These are phyloP conservation scores for Istiophorus platypterus DNA, from an alignment of 2,113 vertebrate species.

Conservation along the genomic window DNA sequence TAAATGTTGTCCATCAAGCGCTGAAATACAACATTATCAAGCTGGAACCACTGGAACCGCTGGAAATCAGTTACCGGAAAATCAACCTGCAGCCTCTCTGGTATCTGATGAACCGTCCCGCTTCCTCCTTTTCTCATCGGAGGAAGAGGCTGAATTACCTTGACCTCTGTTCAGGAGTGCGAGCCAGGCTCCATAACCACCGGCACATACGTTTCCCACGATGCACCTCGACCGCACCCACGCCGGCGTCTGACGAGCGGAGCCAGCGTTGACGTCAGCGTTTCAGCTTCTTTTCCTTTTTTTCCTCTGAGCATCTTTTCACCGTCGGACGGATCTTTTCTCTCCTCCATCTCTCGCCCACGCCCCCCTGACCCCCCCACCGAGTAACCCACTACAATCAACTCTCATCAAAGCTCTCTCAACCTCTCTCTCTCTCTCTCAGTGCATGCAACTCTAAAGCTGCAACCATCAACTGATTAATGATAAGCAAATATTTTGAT, in stretches of 20 bases:
- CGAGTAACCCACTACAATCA: conserved; percentile 26
- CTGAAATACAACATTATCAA: too few species aligned
- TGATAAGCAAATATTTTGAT: too few species aligned
- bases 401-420: conserved; percentile 6
- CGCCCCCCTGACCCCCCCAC: conserved; percentile 36
- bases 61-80: too few species aligned
- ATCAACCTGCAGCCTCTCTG: too few species aligned
- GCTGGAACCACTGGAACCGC: too few species aligned
- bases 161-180: too few species aligned
- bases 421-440: not conserved
- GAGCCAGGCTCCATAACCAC: not conserved
- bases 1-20: not conserved
- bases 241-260: not conserved
- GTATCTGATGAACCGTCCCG: too few species aligned
- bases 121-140: too few species aligned
- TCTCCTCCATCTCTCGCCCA: conserved; percentile 30
- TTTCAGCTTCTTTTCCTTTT: too few species aligned
- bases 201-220: conserved; percentile 17
- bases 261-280: not conserved
- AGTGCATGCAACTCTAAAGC: too few species aligned
- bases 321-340: not conserved
- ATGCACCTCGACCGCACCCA: conserved; percentile 1
- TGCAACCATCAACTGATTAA: too few species aligned
- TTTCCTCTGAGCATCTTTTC: not conserved
- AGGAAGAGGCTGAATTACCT: too few species aligned